Conservation (phyloP, 2,888 invertebrate species). For the Drosophila longiperda region DNA sequence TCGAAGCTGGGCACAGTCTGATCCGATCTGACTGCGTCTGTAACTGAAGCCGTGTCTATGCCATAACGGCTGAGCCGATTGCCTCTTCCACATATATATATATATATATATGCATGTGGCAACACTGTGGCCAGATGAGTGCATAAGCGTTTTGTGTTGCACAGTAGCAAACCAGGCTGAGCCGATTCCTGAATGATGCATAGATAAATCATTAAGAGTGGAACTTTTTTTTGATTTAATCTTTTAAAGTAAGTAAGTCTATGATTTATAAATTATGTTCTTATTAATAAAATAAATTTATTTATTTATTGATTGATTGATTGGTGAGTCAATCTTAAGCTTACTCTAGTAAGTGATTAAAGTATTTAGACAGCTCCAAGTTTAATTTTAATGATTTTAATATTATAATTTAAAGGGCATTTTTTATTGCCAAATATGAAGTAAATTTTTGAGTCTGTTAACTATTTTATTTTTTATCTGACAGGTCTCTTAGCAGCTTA, state of each 20-base stretch:
- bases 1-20: conserved; percentile 21
- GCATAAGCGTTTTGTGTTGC: neutral
- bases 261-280: neutral
- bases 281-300: neutral
- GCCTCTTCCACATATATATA: conserved; percentile 9
- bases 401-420: neutral
- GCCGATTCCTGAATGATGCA: neutral
- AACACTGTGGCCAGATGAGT: conserved; percentile 43
- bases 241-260: neutral
- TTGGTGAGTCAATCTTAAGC: conserved; percentile 13
- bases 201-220: neutral
- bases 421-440: neutral
- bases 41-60: conserved; percentile 15
- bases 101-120: neutral
- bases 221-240: no score
- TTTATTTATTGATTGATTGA: conserved; percentile 44
- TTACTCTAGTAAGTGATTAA: neutral
- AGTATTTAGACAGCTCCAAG: neutral
- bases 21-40: conserved; percentile 37
- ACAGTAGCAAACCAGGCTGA: neutral
- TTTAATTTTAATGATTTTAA: neutral
- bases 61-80: conserved; percentile 8
- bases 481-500: neutral
- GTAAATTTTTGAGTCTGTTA: neutral
- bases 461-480: neutral